Conservation (phyloP, 1,140 invertebrate species). For the Drosophila prosaltans region DNA sequence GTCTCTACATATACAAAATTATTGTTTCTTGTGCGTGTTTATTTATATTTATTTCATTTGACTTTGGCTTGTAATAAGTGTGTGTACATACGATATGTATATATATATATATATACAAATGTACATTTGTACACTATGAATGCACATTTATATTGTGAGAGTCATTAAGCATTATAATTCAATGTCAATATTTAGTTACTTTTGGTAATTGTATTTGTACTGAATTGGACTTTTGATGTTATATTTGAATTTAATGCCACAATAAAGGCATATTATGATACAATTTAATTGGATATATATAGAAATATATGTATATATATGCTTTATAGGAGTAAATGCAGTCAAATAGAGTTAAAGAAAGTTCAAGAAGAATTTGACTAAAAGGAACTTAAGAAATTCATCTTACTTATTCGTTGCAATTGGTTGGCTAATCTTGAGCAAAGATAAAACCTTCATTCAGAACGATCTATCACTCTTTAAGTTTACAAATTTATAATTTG, state of each 20-base stretch:
- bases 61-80: slow-evolving; percentile 18
- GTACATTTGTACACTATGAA: slow-evolving; percentile 25
- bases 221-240: slow-evolving; percentile 2
- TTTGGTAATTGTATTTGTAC: slow-evolving; percentile 19
- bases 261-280: background rate
- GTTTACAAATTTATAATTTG: too few relatives aligned
- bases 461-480: too few relatives aligned
- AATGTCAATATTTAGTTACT: slow-evolving; percentile 69
- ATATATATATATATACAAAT: background rate
- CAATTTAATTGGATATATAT: too few relatives aligned
- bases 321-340: too few relatives aligned
- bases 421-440: too few relatives aligned
- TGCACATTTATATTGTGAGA: slow-evolving; percentile 47
- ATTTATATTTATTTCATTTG: slow-evolving; percentile 40
- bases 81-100: background rate
- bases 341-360: too few relatives aligned
- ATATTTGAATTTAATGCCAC: background rate
- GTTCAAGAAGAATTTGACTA: too few relatives aligned
- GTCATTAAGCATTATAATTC: slow-evolving; percentile 67
- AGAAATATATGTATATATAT: too few relatives aligned
- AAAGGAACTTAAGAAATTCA: too few relatives aligned
- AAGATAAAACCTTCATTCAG: too few relatives aligned
- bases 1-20: slow-evolving; percentile 28
- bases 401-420: too few relatives aligned
- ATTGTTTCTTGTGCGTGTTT: slow-evolving; percentile 39